These are phyloP conservation scores for Zele albiditarsus DNA, from an alignment of 2,888 invertebrate species.

Conservation along the genomic window DNA sequence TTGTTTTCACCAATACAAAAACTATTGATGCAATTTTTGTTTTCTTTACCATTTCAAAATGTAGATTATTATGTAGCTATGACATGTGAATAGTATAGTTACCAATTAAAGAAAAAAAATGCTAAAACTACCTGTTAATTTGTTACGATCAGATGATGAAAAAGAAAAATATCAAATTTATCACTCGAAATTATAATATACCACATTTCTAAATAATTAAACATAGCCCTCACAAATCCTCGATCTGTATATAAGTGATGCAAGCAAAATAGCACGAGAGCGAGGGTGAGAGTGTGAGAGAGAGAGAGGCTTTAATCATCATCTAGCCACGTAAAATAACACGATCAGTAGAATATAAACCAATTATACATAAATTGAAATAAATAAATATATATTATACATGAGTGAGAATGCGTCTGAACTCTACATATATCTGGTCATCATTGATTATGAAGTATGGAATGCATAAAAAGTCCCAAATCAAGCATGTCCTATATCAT, in stretches of 20 bases:
- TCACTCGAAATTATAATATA: constrained; percentile 13
- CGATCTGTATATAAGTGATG: constrained; percentile 57
- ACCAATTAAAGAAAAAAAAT: constrained; percentile 21
- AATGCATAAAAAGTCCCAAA: too few relatives aligned
- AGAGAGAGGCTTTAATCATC: constrained; percentile 33
- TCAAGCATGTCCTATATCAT: too few relatives aligned
- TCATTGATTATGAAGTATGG: neutral
- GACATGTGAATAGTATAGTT: constrained; percentile 36
- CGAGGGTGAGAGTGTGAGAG: neutral
- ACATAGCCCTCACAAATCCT: constrained; percentile 28
- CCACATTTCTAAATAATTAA: constrained; percentile 7
- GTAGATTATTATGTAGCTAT: constrained; percentile 10
- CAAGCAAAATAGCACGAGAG: constrained; percentile 35
- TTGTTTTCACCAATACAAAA: neutral
- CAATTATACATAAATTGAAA: constrained; percentile 33
- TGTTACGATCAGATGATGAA: constrained; percentile 29
- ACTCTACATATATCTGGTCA: neutral
- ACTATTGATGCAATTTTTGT: neutral
- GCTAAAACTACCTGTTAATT: constrained; percentile 25
- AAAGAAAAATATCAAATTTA: constrained; percentile 19
- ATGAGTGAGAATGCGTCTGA: constrained; percentile 44
- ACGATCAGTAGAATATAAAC: constrained; percentile 41
- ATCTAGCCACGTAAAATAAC: constrained; percentile 23
- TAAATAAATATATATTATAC: constrained; percentile 46
- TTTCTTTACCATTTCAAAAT: neutral